Conservation (phyloP, 2,888 invertebrate species). For the Diadromus collaris region DNA sequence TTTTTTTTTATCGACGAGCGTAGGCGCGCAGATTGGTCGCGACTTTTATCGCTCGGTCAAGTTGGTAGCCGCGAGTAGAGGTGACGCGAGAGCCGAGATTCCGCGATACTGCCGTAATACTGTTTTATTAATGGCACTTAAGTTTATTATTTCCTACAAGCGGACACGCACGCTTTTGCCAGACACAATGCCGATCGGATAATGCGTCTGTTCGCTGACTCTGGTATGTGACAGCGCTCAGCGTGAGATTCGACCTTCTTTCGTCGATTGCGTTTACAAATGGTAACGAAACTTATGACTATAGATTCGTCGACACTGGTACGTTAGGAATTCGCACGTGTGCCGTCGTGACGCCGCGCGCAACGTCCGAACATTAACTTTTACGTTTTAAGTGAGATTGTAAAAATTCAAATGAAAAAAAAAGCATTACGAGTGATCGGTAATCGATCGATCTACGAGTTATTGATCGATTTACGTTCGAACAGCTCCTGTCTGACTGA, state of each 20-base stretch:
- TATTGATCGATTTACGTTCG: constrained; percentile 41
- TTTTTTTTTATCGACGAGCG: constrained; percentile 53
- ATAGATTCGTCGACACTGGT: constrained; percentile 16
- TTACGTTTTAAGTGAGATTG: not conserved
- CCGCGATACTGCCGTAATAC: not conserved
- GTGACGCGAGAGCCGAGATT: not conserved
- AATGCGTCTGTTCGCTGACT: constrained; percentile 16
- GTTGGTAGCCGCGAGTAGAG: not conserved
- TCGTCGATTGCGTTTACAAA: constrained; percentile 30
- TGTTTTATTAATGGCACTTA: not conserved
- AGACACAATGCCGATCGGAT: constrained; percentile 43
- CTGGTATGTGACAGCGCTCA: constrained; percentile 56
- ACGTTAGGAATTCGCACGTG: not conserved
- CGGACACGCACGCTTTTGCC: constrained; percentile 31
- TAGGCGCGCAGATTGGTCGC: constrained; percentile 45
- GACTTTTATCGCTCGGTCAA: constrained; percentile 11
- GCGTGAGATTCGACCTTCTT: constrained; percentile 57
- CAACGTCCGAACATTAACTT: constrained; percentile 27
- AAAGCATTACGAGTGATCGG: not conserved
- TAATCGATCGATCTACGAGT: constrained; percentile 29
- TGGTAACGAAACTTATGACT: constrained; percentile 20
- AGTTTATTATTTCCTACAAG: not conserved
- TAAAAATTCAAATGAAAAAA: not conserved
- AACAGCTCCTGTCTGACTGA: constrained; percentile 23
- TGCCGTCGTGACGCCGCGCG: constrained; percentile 21